phyloP scores from a whole-genome alignment of 2,888 invertebrate species.

The Odontomyia ornata region DNA sequence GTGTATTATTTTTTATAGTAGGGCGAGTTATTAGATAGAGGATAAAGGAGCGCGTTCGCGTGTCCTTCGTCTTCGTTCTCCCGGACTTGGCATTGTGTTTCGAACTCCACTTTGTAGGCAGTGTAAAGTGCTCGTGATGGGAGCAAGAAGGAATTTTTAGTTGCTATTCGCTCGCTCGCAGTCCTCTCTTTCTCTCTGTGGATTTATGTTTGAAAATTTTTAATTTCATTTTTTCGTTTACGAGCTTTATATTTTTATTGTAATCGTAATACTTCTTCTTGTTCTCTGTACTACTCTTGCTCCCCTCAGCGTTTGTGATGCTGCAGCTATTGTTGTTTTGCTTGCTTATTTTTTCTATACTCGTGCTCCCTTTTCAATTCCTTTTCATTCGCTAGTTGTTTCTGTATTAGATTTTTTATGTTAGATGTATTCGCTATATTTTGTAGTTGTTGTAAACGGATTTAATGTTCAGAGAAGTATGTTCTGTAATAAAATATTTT shows the following conservation, averaged over 20 bases:
- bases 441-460: slow-evolving; percentile 33
- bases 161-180: slow-evolving; percentile 30
- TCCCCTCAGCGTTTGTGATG: neutral
- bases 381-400: slow-evolving; percentile 18
- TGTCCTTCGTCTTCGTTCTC: slow-evolving; percentile 31
- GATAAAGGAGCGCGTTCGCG: slow-evolving; percentile 29
- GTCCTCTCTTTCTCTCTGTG: slow-evolving; percentile 14
- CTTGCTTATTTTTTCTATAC: neutral
- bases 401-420: slow-evolving; percentile 44
- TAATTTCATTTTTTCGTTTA: slow-evolving; percentile 46
- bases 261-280: slow-evolving; percentile 42
- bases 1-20: slow-evolving; percentile 37
- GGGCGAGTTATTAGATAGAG: slow-evolving; percentile 40
- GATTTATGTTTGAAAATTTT: slow-evolving; percentile 45
- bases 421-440: slow-evolving; percentile 25
- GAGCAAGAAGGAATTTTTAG: slow-evolving; percentile 24
- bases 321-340: slow-evolving; percentile 18
- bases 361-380: slow-evolving; percentile 27
- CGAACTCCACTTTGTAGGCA: slow-evolving; percentile 15
- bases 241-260: slow-evolving; percentile 44
- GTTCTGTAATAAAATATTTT: slow-evolving; percentile 42
- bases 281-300: slow-evolving; percentile 17
- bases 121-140: neutral
- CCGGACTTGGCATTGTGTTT: slow-evolving; percentile 37
- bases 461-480: slow-evolving; percentile 2